Percentiles rank a stretch among this genome's conserved stretches.
Evolutionary conservation across 2,113 vertebrate species (phyloP).

Genomic region (Shinisaurus crocodilurus): DNA sequence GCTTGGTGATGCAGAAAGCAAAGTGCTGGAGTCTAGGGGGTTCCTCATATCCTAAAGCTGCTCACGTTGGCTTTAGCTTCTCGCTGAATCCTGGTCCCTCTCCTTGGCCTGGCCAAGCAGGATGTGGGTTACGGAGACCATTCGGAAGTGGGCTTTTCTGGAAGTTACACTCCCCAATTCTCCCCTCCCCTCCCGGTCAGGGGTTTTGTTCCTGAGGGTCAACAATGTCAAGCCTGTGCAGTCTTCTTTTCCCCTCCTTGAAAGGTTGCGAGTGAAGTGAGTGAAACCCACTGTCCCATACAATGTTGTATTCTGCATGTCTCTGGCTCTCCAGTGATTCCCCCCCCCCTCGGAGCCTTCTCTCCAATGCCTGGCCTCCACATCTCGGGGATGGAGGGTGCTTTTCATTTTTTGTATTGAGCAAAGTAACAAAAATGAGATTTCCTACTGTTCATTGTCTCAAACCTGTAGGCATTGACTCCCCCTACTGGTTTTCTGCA

Average conservation of each 20-base stretch:
- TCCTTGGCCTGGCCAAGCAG: too few relatives aligned
- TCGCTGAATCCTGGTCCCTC: too few relatives aligned
- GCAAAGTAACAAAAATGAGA: neutral
- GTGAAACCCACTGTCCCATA: neutral
- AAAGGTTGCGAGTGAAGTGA: neutral
- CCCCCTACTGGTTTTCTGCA: slow-evolving; percentile 65
- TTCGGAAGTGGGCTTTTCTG: neutral
- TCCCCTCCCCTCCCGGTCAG: neutral
- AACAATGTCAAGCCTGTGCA: rapidly evolving
- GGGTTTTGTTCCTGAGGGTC: neutral
- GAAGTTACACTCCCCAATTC: too few relatives aligned
- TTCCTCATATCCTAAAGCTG: neutral
- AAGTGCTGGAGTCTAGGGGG: too few relatives aligned
- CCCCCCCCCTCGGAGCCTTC: neutral
- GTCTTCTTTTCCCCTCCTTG: neutral
- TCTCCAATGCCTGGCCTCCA: neutral
- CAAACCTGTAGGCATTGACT: slow-evolving; percentile 59
- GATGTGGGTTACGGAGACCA: too few relatives aligned
- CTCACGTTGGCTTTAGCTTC: neutral
- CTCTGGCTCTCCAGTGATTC: neutral
- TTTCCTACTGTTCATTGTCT: neutral
- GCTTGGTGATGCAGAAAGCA: too few relatives aligned
- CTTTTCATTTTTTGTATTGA: neutral
- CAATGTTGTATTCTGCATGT: too few relatives aligned
- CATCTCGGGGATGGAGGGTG: neutral